Conservation (phyloP, 2,113 vertebrate species). For the Sylvia atricapilla region DNA sequence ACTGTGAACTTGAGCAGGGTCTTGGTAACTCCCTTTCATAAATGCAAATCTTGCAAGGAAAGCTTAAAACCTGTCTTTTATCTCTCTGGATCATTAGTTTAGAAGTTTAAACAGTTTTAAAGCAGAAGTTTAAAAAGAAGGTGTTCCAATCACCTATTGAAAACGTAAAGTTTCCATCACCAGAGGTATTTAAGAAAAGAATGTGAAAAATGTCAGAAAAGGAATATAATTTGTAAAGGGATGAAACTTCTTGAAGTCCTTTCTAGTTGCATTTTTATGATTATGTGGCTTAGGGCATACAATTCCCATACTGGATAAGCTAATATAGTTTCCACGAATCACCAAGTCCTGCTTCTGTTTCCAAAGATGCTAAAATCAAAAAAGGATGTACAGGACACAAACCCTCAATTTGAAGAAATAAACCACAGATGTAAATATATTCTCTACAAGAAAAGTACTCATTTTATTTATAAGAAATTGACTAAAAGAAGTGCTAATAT, state of each 20-base stretch:
- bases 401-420: neutral
- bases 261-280: neutral
- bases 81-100: neutral
- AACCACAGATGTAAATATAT: neutral
- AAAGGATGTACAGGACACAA: neutral
- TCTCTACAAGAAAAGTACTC: neutral
- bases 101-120: neutral
- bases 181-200: neutral
- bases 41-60: neutral
- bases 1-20: neutral
- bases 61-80: neutral
- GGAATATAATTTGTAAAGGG: neutral
- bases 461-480: neutral
- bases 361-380: neutral
- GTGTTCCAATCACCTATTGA: neutral
- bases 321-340: neutral
- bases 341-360: neutral
- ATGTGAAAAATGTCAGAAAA: neutral
- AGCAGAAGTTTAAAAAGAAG: neutral
- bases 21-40: neutral
- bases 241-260: neutral
- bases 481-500: neutral
- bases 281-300: neutral
- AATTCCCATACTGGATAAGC: neutral
- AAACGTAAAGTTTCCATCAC: neutral